phyloP scores from a whole-genome alignment of 2,113 vertebrate species.

The Osmerus eperlanus region DNA sequence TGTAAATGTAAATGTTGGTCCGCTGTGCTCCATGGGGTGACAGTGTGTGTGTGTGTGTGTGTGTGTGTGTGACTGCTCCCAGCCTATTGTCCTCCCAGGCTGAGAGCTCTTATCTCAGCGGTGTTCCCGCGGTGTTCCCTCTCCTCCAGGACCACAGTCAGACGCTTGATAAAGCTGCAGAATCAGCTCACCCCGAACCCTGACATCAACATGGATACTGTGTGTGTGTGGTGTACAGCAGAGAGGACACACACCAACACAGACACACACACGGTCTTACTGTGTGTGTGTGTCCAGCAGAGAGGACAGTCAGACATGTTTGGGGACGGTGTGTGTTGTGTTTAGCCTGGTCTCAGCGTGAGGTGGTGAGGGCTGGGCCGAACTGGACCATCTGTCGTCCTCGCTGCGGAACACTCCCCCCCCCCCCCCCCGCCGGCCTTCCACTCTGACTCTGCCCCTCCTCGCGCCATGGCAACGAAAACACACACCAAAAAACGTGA shows the following conservation, averaged over 20 bases:
- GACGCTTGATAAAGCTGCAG: too few relatives aligned
- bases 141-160: constrained; percentile 1
- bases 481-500: too few relatives aligned
- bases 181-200: too few relatives aligned
- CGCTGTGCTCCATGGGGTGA: background rate
- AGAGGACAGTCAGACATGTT: too few relatives aligned
- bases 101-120: background rate
- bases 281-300: too few relatives aligned
- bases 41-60: constrained; percentile 1
- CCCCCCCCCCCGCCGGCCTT: constrained; percentile 54
- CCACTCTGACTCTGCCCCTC: background rate
- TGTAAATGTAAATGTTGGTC: too few relatives aligned
- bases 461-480: too few relatives aligned
- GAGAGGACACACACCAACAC: constrained; percentile 14
- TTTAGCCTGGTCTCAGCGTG: too few relatives aligned
- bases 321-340: too few relatives aligned
- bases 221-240: constrained; percentile 18
- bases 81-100: too few relatives aligned
- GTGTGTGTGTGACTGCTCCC: constrained; percentile 10
- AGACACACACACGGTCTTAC: background rate
- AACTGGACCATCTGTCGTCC: constrained; percentile 62
- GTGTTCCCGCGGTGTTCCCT: constrained; percentile 5
- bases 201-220: too few relatives aligned
- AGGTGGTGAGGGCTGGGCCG: too few relatives aligned
- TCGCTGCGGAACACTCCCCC: constrained; percentile 49